Conservation (phyloP, 2,113 vertebrate genomes). For the crab-eating macaque (Macaca fascicularis) region T2T-MFA8v1.1 NC_088391.1:95697001-95697500, state of each 20-base stretch:
- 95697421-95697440: neutral
- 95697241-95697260: neutral
- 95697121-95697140: neutral
- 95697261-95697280: neutral
- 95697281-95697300: neutral
- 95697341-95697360: neutral
- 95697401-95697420: neutral
- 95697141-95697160: neutral
- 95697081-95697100: neutral
- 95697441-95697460: neutral
- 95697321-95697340: neutral
- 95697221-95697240: neutral
- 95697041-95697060: neutral
- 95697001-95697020: neutral
- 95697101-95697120: neutral
- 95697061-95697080: neutral
- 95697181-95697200: neutral
- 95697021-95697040: neutral
- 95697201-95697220: neutral
- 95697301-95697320: neutral
- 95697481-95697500: neutral
- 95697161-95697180: neutral
- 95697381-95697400: neutral
- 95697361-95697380: neutral
- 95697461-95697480: neutral